Base-by-base conservation (phyloP, 2,113 vertebrate genomes). In the Diglossa brunneiventris region DNA sequence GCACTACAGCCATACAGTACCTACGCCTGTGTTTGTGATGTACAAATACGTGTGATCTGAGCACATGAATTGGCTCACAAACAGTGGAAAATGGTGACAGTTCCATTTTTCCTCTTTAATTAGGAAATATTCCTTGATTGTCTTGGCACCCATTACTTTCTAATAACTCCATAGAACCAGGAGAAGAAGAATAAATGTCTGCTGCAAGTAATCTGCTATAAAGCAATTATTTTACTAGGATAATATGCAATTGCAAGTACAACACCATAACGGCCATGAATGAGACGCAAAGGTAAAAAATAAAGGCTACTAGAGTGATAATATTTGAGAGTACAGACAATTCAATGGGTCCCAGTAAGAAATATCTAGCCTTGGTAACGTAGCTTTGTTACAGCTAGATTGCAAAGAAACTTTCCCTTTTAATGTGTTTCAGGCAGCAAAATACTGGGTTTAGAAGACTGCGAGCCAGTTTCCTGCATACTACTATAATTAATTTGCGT, bases 221-320 rank as follows among this genome's bases (percentile, higher is more conserved):
- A 96, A 96, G 94, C 88, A 94, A 83, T 96, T 93, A 80, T 95
- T 97, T 97, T 70, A 47, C 87, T 39, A 78, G 87, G 92, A 93
- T 92, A 90, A 83, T 55, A 53, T 11, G 94, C 87, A 93, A 5
- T 69, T 74, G 84, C 37, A 64, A 49, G 24, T 66, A 55, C 87
- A 91, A 91, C 75, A 39, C n/a, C 3, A 24, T 42, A 91, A 93
- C 80, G 86, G 89, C 87, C 92, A 3, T 4, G 76, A 63, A 47
- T 27, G 56, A 94, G 75, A 59, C 11, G 30, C 61, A 27, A 39
- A 83, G 72, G 41, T 14, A 26, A 63, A 70, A 31, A 77, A 77
- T 2, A n/a, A 47, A 49, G 62, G 24, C 52, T 19, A 3, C 1
- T 7, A 35, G 42, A 90, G 68, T 16, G 35, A 44, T 13, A 37